Percentiles rank a stretch among this genome's conserved stretches.
Evolutionary conservation across 2,797 vertebrate species (phyloP).

Genomic region (Oreortyx pictus): DNA sequence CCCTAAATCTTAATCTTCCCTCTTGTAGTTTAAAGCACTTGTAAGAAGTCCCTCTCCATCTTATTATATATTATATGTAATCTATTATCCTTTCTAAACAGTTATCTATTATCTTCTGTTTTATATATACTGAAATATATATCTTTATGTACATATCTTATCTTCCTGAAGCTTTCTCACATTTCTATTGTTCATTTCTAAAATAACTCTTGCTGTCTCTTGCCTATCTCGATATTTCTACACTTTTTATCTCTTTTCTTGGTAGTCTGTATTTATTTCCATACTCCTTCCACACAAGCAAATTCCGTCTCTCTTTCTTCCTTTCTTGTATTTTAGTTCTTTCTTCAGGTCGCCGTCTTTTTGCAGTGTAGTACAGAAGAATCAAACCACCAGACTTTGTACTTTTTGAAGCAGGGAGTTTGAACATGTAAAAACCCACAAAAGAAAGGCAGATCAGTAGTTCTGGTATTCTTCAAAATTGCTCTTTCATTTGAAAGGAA

Average conservation of each 20-base stretch:
- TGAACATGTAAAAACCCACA: constrained; percentile 56
- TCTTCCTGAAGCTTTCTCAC: not conserved
- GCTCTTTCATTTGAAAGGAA: constrained; percentile 54
- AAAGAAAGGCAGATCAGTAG: constrained; percentile 53
- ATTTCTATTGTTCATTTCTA: not conserved
- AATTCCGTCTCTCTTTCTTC: constrained; percentile 18
- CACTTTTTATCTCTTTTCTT: constrained; percentile 36
- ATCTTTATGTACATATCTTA: not conserved
- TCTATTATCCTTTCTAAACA: not conserved
- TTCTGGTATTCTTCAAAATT: constrained; percentile 57
- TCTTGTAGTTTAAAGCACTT: not conserved
- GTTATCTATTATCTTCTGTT: not conserved
- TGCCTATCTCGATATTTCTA: constrained; percentile 39
- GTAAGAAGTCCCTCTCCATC: not conserved
- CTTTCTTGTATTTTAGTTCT: constrained; percentile 8
- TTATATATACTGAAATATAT: not conserved
- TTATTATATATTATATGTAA: not conserved
- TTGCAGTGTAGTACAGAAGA: constrained; percentile 19
- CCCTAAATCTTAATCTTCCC: not conserved
- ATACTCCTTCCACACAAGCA: not conserved
- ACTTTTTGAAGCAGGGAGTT: constrained; percentile 35
- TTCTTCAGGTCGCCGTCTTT: constrained; percentile 27
- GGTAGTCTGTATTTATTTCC: not conserved
- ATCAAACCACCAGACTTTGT: constrained; percentile 41
- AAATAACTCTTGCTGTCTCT: not conserved